Evolutionary conservation across 2,888 invertebrate species (phyloP).

Genomic region (Parascotia fuliginaria): DNA sequence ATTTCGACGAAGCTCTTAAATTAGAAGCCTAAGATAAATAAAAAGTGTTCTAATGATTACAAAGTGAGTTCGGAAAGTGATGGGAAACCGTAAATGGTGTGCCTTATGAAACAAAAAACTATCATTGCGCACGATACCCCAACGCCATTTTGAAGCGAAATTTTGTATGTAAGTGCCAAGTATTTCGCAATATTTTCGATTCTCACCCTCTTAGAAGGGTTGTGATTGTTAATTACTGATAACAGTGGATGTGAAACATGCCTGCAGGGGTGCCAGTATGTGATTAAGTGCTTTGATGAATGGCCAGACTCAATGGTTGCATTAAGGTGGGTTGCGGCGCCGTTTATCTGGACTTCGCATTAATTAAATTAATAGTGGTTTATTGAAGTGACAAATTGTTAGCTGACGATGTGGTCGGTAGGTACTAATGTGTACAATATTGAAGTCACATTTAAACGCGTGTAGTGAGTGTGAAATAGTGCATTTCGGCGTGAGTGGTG

Average conservation of each 20-base stretch:
- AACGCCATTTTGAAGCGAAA: conserved; percentile 87
- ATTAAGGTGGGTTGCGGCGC: conserved; percentile 75
- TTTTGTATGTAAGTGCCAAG: conserved; percentile 87
- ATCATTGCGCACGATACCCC: conserved; percentile 85
- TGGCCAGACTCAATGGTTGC: conserved; percentile 62
- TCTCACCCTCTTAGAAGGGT: conserved; percentile 56
- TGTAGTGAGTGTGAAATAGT: conserved; percentile 34
- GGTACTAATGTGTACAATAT: conserved; percentile 28
- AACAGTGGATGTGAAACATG: conserved; percentile 57
- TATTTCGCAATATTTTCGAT: conserved; percentile 83
- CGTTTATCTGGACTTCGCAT: conserved; percentile 68
- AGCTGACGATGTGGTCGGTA: conserved; percentile 30
- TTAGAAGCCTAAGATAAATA: conserved; percentile 55
- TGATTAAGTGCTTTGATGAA: conserved; percentile 55
- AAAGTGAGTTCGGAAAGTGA: conserved; percentile 69
- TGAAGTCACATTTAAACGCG: conserved; percentile 28
- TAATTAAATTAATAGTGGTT: conserved; percentile 74
- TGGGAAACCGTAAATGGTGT: conserved; percentile 70
- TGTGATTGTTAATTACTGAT: conserved; percentile 55
- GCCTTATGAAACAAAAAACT: conserved; percentile 83
- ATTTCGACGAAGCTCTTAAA: conserved; percentile 57
- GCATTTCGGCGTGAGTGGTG: conserved; percentile 62
- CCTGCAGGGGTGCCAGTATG: conserved; percentile 42
- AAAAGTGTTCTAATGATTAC: conserved; percentile 65
- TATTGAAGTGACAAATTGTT: conserved; percentile 47